Percentiles rank a stretch among this genome's conserved stretches.
Evolutionary conservation across 2,888 invertebrate genomes (phyloP).

Genomic region (Aproaerema taeniolella): DNA sequence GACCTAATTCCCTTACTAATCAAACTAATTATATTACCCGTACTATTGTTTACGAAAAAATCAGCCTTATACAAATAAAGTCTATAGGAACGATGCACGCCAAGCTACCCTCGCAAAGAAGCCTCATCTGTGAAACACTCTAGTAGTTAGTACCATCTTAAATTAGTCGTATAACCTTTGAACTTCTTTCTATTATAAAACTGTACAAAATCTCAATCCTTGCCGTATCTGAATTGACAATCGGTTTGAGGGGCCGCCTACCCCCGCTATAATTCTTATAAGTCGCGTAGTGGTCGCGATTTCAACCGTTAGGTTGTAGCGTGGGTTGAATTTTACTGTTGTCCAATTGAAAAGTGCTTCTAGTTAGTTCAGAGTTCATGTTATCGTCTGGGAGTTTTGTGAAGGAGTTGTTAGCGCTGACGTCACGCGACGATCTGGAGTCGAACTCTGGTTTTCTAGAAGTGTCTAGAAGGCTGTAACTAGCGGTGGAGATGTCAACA

Average conservation of each 20-base stretch:
- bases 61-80: slow-evolving; percentile 70
- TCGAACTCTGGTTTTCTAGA: slow-evolving; percentile 43
- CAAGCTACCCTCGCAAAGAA: slow-evolving; percentile 53
- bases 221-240: slow-evolving; percentile 41
- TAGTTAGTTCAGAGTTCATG: slow-evolving; percentile 63
- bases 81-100: slow-evolving; percentile 69
- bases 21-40: slow-evolving; percentile 52
- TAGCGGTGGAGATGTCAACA: slow-evolving; percentile 28
- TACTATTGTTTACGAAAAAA: slow-evolving; percentile 57
- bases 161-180: slow-evolving; percentile 37
- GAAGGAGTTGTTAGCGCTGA: slow-evolving; percentile 37
- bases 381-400: slow-evolving; percentile 65
- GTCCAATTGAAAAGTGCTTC: slow-evolving; percentile 43
- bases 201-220: slow-evolving; percentile 57
- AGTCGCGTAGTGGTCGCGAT: not conserved
- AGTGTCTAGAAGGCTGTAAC: slow-evolving; percentile 47
- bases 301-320: slow-evolving; percentile 70
- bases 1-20: slow-evolving; percentile 31
- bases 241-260: slow-evolving; percentile 53
- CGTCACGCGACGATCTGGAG: slow-evolving; percentile 24
- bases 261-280: slow-evolving; percentile 54
- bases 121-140: slow-evolving; percentile 36
- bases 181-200: slow-evolving; percentile 29
- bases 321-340: slow-evolving; percentile 63
- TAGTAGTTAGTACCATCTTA: slow-evolving; percentile 25